Conservation (phyloP, 2,888 invertebrate species). For the Brachypalpus laphriformis region DNA sequence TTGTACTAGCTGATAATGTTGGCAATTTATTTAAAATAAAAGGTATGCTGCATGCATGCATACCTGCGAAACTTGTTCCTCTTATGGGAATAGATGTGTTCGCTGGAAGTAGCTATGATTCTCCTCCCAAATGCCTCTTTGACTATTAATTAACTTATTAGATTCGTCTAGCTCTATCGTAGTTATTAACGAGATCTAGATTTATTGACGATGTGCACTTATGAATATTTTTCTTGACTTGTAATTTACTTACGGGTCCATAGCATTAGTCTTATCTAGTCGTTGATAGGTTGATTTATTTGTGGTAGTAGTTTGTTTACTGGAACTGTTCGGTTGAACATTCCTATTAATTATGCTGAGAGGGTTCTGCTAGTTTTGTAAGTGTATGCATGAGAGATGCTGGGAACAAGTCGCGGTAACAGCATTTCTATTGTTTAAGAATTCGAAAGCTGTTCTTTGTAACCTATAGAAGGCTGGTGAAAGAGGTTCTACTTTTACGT, state of each 20-base stretch:
- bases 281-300: conserved; percentile 28
- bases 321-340: not conserved
- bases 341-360: not conserved
- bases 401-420: too few relatives aligned
- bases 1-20: not conserved
- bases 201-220: conserved; percentile 51
- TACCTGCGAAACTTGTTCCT: conserved; percentile 45
- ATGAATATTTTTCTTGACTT: conserved; percentile 29
- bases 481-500: too few relatives aligned
- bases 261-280: not conserved
- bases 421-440: too few relatives aligned
- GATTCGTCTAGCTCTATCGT: not conserved
- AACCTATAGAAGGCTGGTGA: too few relatives aligned
- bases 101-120: conserved; percentile 20
- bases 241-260: not conserved
- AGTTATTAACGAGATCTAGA: conserved; percentile 50
- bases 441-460: too few relatives aligned
- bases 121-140: conserved; percentile 2
- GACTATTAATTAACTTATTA: conserved; percentile 42
- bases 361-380: too few relatives aligned
- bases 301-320: conserved; percentile 2
- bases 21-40: conserved; percentile 34
- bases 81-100: conserved; percentile 37
- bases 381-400: too few relatives aligned
- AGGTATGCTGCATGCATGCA: conserved; percentile 2